phyloP scores from a whole-genome alignment of 2,888 invertebrate species.

The Eudiplozoon nipponicum region DNA sequence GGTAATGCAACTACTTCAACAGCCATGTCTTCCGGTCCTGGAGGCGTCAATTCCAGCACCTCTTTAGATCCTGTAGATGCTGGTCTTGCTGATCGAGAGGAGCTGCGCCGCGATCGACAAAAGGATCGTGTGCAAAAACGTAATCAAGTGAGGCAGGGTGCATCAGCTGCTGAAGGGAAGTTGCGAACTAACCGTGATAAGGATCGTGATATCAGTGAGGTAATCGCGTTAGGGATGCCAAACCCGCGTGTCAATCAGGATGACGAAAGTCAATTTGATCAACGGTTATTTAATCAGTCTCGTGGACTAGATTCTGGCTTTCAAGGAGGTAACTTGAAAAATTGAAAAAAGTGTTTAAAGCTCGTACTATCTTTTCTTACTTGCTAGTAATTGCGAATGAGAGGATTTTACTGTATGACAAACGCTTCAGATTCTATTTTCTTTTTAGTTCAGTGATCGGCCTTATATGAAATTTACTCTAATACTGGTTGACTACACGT shows the following conservation, averaged over 20 bases:
- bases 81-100: slow-evolving; percentile 39
- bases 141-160: slow-evolving; percentile 48
- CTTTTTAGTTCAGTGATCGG: too few species aligned
- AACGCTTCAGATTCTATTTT: too few species aligned
- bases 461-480: too few species aligned
- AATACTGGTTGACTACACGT: too few species aligned
- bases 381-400: too few species aligned
- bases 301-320: slow-evolving; percentile 58
- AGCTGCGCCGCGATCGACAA: slow-evolving; percentile 49
- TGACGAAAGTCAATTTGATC: slow-evolving; percentile 41
- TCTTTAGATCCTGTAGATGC: slow-evolving; percentile 57
- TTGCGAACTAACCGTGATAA: slow-evolving; percentile 44
- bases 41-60: slow-evolving; percentile 34
- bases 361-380: too few species aligned
- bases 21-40: not conserved
- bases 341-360: too few species aligned
- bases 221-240: slow-evolving; percentile 78
- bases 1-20: slow-evolving; percentile 17
- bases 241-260: slow-evolving; percentile 38
- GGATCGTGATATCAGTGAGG: slow-evolving; percentile 83
- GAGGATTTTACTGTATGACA: too few species aligned
- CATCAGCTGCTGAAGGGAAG: slow-evolving; percentile 64
- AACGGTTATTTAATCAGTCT: slow-evolving; percentile 60
- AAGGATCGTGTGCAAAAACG: slow-evolving; percentile 63
- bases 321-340: slow-evolving; percentile 32